A percentile compares a stretch with the other conserved stretches of the same genome.
These are phyloP conservation scores for Bambusicola thoracicus DNA, from an alignment of 2,113 vertebrate genomes.

Conservation along the genomic window DNA sequence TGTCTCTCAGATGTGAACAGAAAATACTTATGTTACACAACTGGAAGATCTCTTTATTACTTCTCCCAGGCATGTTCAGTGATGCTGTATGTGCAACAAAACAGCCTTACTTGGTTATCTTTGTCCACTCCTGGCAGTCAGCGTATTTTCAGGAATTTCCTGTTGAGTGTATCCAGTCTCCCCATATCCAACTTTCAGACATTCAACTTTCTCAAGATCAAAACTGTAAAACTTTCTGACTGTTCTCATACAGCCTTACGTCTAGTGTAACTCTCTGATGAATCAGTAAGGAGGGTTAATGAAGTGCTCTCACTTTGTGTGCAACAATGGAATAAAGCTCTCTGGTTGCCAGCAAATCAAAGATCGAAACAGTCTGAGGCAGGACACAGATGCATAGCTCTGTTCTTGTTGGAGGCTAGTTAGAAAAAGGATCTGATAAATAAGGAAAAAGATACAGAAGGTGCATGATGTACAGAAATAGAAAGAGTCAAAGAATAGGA, in stretches of 20 bases:
- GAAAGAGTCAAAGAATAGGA: background rate
- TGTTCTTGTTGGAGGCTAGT: background rate
- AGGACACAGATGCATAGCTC: background rate
- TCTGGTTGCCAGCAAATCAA: constrained; percentile 38
- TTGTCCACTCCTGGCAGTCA: background rate
- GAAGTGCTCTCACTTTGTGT: constrained; percentile 4
- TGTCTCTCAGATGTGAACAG: background rate
- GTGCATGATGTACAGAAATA: background rate
- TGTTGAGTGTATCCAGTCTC: background rate
- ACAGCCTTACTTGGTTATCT: background rate
- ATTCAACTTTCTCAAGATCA: constrained; percentile 17
- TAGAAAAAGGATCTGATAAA: background rate
- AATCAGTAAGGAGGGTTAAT: constrained; percentile 42
- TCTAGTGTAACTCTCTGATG: background rate
- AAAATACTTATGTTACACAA: background rate
- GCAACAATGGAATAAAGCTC: background rate
- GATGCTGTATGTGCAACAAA: background rate
- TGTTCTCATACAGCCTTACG: constrained; percentile 14
- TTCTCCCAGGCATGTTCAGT: background rate
- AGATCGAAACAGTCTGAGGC: constrained; percentile 15
- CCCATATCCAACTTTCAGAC: background rate
- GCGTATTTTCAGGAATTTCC: background rate
- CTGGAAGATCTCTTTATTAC: background rate
- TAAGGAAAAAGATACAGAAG: background rate
- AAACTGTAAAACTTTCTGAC: constrained; percentile 47